phyloP scores from a whole-genome alignment of 2,888 invertebrate genomes.

The Dryocosmus kuriphilus region DNA sequence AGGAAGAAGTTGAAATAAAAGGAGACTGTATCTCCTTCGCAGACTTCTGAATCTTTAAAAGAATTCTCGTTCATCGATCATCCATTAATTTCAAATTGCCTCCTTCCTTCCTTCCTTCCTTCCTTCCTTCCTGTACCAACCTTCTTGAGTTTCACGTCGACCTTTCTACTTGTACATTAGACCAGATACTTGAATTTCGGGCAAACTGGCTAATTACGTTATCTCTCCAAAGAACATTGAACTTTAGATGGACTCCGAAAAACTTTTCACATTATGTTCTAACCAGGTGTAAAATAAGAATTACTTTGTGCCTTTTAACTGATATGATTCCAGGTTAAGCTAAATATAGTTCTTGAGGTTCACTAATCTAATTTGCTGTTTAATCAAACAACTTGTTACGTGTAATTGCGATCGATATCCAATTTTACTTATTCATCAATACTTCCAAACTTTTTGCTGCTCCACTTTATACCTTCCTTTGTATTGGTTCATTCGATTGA shows the following conservation, averaged over 20 bases:
- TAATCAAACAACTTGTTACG: not conserved
- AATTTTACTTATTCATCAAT: not conserved
- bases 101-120: not conserved
- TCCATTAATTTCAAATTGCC: constrained; percentile 35
- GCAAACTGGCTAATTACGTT: constrained; percentile 34
- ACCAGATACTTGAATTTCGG: constrained; percentile 15
- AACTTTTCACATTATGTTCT: constrained; percentile 26
- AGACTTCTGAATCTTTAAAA: constrained; percentile 26
- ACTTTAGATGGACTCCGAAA: constrained; percentile 28
- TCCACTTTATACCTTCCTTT: too few relatives aligned
- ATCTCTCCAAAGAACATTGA: constrained; percentile 33
- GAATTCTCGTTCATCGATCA: constrained; percentile 39
- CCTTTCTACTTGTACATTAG: not conserved
- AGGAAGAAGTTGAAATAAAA: not conserved
- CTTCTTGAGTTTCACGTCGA: not conserved
- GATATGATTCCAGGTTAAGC: not conserved
- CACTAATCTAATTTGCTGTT: constrained; percentile 14
- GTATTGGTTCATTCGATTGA: too few relatives aligned
- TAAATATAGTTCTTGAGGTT: not conserved
- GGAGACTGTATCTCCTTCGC: constrained; percentile 12
- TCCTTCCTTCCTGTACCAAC: too few relatives aligned
- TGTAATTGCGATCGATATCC: constrained; percentile 21
- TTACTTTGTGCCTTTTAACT: constrained; percentile 16
- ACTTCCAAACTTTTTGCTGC: not conserved
- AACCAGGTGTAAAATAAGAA: constrained; percentile 30